A percentile compares a stretch with the other conserved stretches of the same genome.
Evolutionary conservation across 2,113 vertebrate species (phyloP).

Genomic region (Caranx melampygus): DNA sequence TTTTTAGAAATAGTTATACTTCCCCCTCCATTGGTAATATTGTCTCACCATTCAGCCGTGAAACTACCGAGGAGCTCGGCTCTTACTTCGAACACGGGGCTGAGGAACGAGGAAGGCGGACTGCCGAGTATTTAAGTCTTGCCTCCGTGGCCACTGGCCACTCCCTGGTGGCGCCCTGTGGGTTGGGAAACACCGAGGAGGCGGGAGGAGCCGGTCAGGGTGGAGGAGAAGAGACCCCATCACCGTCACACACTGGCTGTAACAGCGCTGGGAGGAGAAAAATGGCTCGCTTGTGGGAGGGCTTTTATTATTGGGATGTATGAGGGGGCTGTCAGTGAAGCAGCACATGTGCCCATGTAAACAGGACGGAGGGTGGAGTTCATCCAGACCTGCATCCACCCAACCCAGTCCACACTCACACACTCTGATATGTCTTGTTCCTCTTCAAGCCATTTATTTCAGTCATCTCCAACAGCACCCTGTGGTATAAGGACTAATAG

Average conservation of each 20-base stretch:
- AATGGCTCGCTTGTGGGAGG: constrained; percentile 69
- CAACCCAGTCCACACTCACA: background rate
- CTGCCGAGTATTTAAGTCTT: constrained; percentile 64
- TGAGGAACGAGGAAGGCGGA: constrained; percentile 53
- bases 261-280: constrained; percentile 69
- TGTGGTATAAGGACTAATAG: too few species aligned
- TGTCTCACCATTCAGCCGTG: background rate
- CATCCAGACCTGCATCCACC: constrained; percentile 29
- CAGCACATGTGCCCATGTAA: constrained; percentile 79
- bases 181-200: constrained; percentile 62
- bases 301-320: constrained; percentile 51
- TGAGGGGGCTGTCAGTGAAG: constrained; percentile 71
- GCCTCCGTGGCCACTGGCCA: constrained; percentile 80
- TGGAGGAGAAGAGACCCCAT: constrained; percentile 51
- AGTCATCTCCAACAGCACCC: background rate
- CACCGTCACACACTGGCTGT: constrained; percentile 57
- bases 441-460: background rate
- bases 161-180: constrained; percentile 75
- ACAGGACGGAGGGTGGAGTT: constrained; percentile 77
- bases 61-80: accelerated
- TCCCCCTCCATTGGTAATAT: background rate
- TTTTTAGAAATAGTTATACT: background rate
- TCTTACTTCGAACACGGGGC: constrained; percentile 14
- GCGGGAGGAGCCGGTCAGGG: constrained; percentile 65
- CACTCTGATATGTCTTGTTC: background rate